A percentile compares a stretch with the other conserved stretches of the same genome.
These are phyloP conservation scores for Larimichthys polyactis DNA, from an alignment of 2,113 vertebrate genomes.

Conservation along the genomic window DNA sequence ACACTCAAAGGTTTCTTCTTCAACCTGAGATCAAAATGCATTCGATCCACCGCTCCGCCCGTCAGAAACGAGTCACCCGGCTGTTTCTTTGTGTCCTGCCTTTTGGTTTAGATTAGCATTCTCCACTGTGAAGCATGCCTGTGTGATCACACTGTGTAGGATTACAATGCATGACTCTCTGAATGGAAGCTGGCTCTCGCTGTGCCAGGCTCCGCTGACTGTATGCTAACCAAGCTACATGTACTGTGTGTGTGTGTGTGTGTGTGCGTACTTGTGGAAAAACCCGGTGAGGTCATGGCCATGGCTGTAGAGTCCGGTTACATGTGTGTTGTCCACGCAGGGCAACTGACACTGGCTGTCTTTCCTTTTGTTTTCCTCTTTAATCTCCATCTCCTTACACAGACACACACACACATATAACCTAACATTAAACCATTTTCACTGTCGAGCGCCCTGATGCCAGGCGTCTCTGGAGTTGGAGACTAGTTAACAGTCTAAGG, in stretches of 20 bases:
- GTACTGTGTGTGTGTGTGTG: constrained; percentile 38
- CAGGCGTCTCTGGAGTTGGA: constrained; percentile 24
- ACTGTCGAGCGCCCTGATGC: constrained; percentile 1
- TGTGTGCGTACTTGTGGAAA: constrained; percentile 54
- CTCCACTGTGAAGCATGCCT: constrained; percentile 52
- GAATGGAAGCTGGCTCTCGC: constrained; percentile 65
- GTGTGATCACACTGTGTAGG: constrained; percentile 74
- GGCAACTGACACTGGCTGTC: constrained; percentile 60
- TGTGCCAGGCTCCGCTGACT: constrained; percentile 74
- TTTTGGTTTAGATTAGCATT: constrained; percentile 71
- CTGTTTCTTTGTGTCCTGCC: constrained; percentile 55
- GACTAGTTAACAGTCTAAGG: constrained; percentile 36
- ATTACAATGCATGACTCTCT: constrained; percentile 76
- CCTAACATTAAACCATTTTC: constrained; percentile 21
- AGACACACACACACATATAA: neutral
- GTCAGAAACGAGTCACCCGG: constrained; percentile 50
- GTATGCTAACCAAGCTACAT: constrained; percentile 47
- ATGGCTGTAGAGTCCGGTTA: constrained; percentile 74
- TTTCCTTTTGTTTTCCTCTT: constrained; percentile 55
- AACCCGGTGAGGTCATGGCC: constrained; percentile 82
- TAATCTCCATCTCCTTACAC: constrained; percentile 30
- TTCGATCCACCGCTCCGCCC: constrained; percentile 47
- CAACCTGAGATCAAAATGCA: constrained; percentile 50
- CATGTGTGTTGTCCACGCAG: constrained; percentile 66
- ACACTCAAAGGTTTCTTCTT: constrained; percentile 17